These are phyloP conservation scores for Ceratosolen fusciceps DNA, from an alignment of 1,140 invertebrate genomes.

Conservation along the genomic window DNA sequence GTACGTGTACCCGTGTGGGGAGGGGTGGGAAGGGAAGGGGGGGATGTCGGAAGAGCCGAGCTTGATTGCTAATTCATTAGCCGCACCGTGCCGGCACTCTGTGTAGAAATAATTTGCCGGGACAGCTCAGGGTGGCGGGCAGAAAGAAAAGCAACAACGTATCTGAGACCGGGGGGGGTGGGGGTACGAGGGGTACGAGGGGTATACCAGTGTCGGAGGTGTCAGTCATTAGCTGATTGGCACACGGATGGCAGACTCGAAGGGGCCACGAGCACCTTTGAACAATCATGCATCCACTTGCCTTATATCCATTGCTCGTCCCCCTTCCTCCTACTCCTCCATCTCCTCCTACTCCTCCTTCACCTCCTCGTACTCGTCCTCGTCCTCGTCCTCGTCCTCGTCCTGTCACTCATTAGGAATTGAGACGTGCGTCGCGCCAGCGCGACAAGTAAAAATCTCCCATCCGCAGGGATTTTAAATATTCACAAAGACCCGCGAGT, in stretches of 20 bases:
- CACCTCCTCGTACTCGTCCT: not conserved
- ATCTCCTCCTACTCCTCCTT: not conserved
- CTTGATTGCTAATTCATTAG: conserved; percentile 52
- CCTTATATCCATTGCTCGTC: not conserved
- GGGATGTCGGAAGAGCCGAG: not conserved
- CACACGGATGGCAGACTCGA: not conserved
- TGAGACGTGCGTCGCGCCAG: not conserved
- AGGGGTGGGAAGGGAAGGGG: not conserved
- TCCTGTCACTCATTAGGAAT: conserved; percentile 14
- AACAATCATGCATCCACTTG: conserved; percentile 11
- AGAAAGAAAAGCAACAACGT: not conserved
- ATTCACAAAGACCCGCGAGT: not conserved
- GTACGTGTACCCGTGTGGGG: not conserved
- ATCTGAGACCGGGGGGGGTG: not conserved
- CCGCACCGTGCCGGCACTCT: conserved; percentile 6
- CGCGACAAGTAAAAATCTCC: not conserved
- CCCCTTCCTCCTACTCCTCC: not conserved
- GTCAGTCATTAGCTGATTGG: conserved; percentile 63
- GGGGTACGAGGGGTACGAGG: not conserved
- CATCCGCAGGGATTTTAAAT: not conserved
- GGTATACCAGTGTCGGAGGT: conserved; percentile 47
- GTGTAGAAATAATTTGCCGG: conserved; percentile 13
- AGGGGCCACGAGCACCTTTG: conserved; percentile 8
- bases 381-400: too few relatives aligned
- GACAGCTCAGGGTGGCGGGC: not conserved